phyloP scores from a whole-genome alignment of 1,140 invertebrate genomes.

The Atopsyche davidsoni region DNA sequence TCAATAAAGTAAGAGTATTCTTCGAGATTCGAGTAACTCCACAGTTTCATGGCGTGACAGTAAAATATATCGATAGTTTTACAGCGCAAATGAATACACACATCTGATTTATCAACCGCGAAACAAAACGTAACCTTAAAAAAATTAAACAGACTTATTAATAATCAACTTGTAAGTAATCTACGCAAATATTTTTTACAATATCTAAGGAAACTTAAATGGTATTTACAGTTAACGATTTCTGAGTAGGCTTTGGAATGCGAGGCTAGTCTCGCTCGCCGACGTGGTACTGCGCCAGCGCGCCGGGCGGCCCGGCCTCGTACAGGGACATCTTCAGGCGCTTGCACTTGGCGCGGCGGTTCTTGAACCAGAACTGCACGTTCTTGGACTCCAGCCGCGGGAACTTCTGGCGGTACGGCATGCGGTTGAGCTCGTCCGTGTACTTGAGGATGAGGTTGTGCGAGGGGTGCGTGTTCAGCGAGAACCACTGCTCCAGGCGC shows the following conservation, averaged over 20 bases:
- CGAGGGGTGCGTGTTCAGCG: slow-evolving; percentile 94
- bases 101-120: background rate
- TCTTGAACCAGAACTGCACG: slow-evolving; percentile 97
- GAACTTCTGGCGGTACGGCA: slow-evolving; percentile 94
- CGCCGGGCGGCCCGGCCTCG: slow-evolving; percentile 48
- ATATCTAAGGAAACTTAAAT: background rate
- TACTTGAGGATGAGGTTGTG: slow-evolving; percentile 95
- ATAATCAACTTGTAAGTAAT: slow-evolving; percentile 12
- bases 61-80: no score
- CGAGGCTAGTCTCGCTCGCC: slow-evolving; percentile 19
- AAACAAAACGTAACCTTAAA: slow-evolving; percentile 1
- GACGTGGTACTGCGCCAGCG: slow-evolving; percentile 36
- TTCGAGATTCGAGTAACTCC: no score
- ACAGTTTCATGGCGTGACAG: no score
- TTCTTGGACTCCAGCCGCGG: slow-evolving; percentile 95
- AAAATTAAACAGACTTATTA: slow-evolving; percentile 7
- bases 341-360: slow-evolving; percentile 93
- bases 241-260: no score
- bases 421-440: slow-evolving; percentile 91
- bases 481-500: slow-evolving; percentile 93
- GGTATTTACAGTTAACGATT: no score
- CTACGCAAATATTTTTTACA: background rate
- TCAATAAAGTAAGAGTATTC: no score
- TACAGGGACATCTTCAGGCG: slow-evolving; percentile 83
- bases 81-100: slow-evolving; percentile 3